phyloP scores from a whole-genome alignment of 2,888 invertebrate genomes.

The Lamellibrachia satsuma region DNA sequence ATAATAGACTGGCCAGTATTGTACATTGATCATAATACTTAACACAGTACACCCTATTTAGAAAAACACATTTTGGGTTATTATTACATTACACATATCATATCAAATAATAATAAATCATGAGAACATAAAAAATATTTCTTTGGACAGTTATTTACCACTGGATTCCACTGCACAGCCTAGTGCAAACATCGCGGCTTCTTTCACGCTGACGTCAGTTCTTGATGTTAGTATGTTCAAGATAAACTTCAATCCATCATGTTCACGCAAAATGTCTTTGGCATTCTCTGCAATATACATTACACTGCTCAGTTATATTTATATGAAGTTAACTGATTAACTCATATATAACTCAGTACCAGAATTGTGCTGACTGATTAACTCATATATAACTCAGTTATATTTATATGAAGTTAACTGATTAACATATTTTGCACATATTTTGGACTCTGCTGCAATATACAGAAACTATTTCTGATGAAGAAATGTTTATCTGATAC shows the following conservation, averaged over 20 bases:
- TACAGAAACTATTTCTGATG: too few species aligned
- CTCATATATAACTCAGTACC: too few species aligned
- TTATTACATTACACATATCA: neutral
- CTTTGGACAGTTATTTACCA: conserved; percentile 41
- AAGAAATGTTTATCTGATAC: too few species aligned
- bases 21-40: neutral
- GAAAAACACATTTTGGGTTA: neutral
- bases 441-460: too few species aligned
- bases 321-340: too few species aligned
- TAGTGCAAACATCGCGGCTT: conserved; percentile 49
- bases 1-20: neutral
- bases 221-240: conserved; percentile 41
- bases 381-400: too few species aligned
- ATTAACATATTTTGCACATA: too few species aligned
- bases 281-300: conserved; percentile 36
- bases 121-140: neutral
- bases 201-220: conserved; percentile 41
- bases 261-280: conserved; percentile 49
- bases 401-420: too few species aligned
- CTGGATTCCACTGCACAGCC: conserved; percentile 53
- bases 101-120: neutral
- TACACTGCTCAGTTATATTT: too few species aligned
- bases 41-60: neutral
- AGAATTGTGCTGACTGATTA: too few species aligned
- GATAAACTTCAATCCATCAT: conserved; percentile 48